Evolutionary conservation across 53 echinoderm and acorn worm species (phyloP), one percentile per base, ranked within the genome.

Genomic region (Apostichopus leukothele): DNA sequence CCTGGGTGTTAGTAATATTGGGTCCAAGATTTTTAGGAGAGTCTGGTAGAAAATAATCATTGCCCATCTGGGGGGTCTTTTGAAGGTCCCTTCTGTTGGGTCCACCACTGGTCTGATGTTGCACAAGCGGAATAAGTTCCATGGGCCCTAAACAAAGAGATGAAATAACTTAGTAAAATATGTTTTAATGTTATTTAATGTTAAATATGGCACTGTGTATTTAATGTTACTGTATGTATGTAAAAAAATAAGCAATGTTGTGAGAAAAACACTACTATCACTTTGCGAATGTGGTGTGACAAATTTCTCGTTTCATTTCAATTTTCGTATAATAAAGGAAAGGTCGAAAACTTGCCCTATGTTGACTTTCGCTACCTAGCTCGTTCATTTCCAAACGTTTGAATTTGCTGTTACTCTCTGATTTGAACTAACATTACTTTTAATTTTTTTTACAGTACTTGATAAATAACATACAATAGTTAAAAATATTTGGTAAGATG

Each of bases 61-160:
- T 71, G 71, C 20, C n/a, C 18, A 19, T 71, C 71, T n/a, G 71
- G 18, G 71, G 71, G 71, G 18, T 71, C 6, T 71, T 71, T 71
- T 71, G 71, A n/a, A 71, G 71, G 18, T 71, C 71, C 71, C 71
- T 71, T 71, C 71, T 71, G 71, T 71, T n/a, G n/a, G 20, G 71
- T 71, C 71, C 71, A 71, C 71, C 71, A 71, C 20, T 19, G 20
- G 71, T n/a, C 71, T 71, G 71, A 71, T 71, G 71, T 16, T 18
- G 71, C 71, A 19, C 71, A 63, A 7, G 63, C 11, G 63, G 63
- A 16, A 13, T 63, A 71, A n/a, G n/a, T 71, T 71, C 71, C 20
- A 71, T 71, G 6, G 71, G 6, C 71, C 71, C 71, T 71, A 71
- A 71, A 71, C 18, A 71, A 19, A 71, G 71, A 71, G 18, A 71